Conservation (phyloP, 2,797 vertebrate genomes). For the Phrynocephalus forsythii region DNA sequence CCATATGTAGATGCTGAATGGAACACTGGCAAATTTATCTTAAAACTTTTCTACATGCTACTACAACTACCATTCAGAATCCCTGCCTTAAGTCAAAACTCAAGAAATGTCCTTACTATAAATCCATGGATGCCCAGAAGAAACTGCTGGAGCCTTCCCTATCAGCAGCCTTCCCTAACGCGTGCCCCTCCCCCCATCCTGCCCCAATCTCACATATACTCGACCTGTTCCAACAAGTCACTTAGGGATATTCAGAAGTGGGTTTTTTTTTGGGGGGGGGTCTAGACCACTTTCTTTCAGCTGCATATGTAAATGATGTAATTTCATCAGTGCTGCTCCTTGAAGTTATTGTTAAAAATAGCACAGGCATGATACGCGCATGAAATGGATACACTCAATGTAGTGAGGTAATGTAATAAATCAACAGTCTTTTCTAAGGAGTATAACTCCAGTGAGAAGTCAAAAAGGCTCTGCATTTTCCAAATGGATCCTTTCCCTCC, state of each 20-base stretch:
- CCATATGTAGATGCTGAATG: neutral
- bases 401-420: conserved; percentile 63
- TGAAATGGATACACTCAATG: conserved; percentile 74
- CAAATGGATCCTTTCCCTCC: neutral
- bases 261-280: neutral
- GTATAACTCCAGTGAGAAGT: conserved; percentile 32
- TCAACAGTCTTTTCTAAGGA: conserved; percentile 37
- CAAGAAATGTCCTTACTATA: neutral
- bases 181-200: too few species aligned
- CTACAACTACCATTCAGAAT: neutral
- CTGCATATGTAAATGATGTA: conserved; percentile 70
- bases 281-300: conserved; percentile 67
- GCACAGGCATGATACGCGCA: conserved; percentile 57
- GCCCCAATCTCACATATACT: neutral
- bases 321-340: conserved; percentile 73
- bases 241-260: conserved; percentile 5
- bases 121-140: rapidly evolving
- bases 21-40: neutral
- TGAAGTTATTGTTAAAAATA: conserved; percentile 70
- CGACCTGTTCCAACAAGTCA: conserved; percentile 43
- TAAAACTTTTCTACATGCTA: neutral
- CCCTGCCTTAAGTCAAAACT: neutral
- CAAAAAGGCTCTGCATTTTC: conserved; percentile 49
- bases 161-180: rapidly evolving
- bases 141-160: neutral